phyloP scores from a whole-genome alignment of 2,113 vertebrate genomes.

The Aythya baeri region DNA sequence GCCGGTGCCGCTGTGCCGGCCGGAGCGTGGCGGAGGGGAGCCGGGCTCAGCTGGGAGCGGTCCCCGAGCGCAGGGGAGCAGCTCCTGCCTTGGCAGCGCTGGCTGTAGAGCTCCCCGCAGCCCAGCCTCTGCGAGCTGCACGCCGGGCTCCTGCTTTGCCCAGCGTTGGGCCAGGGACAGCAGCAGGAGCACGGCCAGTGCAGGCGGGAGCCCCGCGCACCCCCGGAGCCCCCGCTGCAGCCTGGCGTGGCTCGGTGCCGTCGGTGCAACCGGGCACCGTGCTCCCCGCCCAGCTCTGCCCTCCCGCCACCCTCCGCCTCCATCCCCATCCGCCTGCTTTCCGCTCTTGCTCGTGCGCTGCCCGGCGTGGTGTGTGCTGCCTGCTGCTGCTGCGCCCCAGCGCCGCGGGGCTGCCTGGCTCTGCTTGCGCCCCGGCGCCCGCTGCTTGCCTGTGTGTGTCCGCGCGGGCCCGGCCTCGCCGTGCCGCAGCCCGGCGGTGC shows the following conservation, averaged over 20 bases:
- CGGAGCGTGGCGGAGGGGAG: neutral
- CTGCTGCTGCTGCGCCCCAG: neutral
- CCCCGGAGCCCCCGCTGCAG: neutral
- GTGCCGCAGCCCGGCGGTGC: neutral
- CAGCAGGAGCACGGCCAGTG: rapidly evolving
- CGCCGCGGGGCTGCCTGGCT: neutral
- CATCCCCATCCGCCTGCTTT: slow-evolving; percentile 26
- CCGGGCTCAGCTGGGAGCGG: neutral
- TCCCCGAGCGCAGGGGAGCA: neutral
- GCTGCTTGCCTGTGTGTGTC: slow-evolving; percentile 49
- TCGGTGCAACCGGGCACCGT: neutral
- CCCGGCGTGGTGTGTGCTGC: neutral
- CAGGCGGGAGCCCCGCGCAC: rapidly evolving
- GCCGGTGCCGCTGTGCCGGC: rapidly evolving
- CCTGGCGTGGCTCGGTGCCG: rapidly evolving
- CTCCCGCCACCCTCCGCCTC: neutral
- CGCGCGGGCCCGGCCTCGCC: neutral
- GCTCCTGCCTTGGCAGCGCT: neutral
- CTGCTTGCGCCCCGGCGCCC: slow-evolving; percentile 64
- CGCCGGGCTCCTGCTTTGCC: neutral
- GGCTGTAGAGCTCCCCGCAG: rapidly evolving
- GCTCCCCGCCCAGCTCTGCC: neutral
- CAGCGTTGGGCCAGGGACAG: rapidly evolving
- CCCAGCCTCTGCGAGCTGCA: rapidly evolving
- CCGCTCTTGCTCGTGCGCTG: neutral